Conservation (phyloP, 1,140 invertebrate genomes). For the Caenorhabditis briggsae region DNA sequence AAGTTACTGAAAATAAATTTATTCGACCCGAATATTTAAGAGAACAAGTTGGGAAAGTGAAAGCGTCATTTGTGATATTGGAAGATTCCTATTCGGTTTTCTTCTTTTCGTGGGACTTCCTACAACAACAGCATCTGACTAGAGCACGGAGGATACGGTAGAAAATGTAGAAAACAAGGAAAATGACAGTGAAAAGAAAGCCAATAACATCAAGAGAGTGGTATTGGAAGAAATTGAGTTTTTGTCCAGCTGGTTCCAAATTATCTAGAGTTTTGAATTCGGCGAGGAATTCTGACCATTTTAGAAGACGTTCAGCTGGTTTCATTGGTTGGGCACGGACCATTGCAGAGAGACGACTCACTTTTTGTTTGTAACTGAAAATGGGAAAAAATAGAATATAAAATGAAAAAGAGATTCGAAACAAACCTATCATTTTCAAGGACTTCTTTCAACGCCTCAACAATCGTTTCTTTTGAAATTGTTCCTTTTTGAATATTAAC, state of each 20-base stretch:
- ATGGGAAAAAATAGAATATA: neutral
- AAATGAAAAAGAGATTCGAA: neutral
- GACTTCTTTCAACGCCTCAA: conserved; percentile 42
- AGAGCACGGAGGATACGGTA: conserved; percentile 30
- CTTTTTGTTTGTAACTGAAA: conserved; percentile 59
- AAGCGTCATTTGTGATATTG: neutral
- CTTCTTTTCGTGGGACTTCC: neutral
- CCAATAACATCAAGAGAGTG: conserved; percentile 67
- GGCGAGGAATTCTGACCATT: conserved; percentile 67
- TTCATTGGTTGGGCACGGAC: conserved; percentile 62
- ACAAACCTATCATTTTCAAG: conserved; percentile 41
- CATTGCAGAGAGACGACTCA: conserved; percentile 57
- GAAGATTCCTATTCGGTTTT: conserved; percentile 6
- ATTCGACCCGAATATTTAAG: neutral
- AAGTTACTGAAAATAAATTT: neutral
- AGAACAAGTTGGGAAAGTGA: neutral
- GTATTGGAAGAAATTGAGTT: conserved; percentile 66
- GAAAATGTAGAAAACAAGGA: conserved; percentile 26
- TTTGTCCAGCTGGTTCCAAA: conserved; percentile 60
- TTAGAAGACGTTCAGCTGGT: conserved; percentile 60
- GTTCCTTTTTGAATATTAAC: conserved; percentile 49
- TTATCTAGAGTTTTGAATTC: conserved; percentile 68
- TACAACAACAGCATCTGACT: conserved; percentile 4
- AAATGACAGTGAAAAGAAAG: conserved; percentile 55
- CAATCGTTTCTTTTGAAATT: conserved; percentile 52